Percentiles rank a stretch among this genome's conserved stretches.
phyloP scores from a whole-genome alignment of 2,888 invertebrate genomes.

The Sympetrum striolatum region DNA sequence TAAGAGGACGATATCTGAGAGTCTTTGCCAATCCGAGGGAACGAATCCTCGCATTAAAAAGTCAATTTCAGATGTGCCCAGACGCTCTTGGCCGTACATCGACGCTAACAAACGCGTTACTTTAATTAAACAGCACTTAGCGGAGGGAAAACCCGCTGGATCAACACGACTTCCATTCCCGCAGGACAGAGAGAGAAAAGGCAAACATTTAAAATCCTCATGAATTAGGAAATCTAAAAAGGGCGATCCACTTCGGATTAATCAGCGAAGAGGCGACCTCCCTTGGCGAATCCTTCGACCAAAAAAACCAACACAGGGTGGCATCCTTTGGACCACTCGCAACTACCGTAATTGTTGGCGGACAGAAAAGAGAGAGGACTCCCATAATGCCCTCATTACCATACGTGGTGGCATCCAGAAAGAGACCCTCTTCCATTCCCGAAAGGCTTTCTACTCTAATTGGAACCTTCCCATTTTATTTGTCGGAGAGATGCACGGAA shows the following conservation, averaged over 20 bases:
- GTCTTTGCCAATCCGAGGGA: not conserved
- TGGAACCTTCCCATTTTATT: constrained; percentile 11
- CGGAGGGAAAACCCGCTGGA: not conserved
- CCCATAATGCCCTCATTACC: constrained; percentile 2
- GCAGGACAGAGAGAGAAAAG: too few relatives aligned
- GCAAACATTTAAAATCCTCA: too few relatives aligned
- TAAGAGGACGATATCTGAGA: too few relatives aligned
- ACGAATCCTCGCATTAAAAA: not conserved
- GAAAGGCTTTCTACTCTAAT: constrained; percentile 22
- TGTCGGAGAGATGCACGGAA: not conserved
- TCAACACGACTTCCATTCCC: too few relatives aligned
- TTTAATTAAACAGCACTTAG: not conserved
- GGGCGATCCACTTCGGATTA: not conserved
- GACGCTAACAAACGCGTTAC: not conserved
- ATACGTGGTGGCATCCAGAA: not conserved
- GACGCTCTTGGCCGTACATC: not conserved
- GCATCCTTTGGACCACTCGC: not conserved
- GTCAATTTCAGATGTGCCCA: not conserved
- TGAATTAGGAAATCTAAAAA: not conserved
- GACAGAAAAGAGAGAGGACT: not conserved
- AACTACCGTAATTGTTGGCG: not conserved
- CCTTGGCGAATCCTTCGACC: not conserved
- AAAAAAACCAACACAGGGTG: not conserved
- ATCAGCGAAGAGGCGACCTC: not conserved
- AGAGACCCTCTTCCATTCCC: not conserved